Evolutionary conservation across 2,888 invertebrate genomes (phyloP), one percentile per base, ranked within the genome.

Genomic region (Catocala fraxini): DNA sequence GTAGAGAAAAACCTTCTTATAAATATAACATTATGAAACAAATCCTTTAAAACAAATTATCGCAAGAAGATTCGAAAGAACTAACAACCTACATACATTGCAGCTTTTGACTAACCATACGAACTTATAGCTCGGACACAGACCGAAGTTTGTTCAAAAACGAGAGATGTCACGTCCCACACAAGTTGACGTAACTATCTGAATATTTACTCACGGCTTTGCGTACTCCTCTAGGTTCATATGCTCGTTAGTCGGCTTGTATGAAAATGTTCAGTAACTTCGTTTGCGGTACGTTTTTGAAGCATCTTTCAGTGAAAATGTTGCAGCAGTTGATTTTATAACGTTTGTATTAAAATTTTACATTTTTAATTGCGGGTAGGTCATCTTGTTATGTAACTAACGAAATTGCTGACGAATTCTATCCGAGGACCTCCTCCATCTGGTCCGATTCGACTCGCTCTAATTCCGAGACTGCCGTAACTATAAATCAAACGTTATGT

Each of bases 171-270:
- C 64, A 68, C 67, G 59, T 59, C 11, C 60, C 52, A 39, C 48
- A 66, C 60, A 56, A 65, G 79, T 83, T 79, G 77, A 79, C 76
- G 78, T 66, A 84, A 84, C 84, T 84, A 85, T 83, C 81, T 85
- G 84, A 86, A 88, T 88, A 88, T 87, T 86, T 84, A 83, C 81
- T 68, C 82, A 77, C 73, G 61, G 51, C 60, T 35, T 33, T 45
- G 41, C 51, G 41, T 56, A 51, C 48, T 39, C 49, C 49, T 35
- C n/a, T 39, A 35, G 34, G 25, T 57, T 47, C 51, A 33, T 45
- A 68, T 58, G 65, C 66, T 76, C 71, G 69, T 73, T 75, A 71
- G 68, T 5, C 56, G 13, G 68, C 58, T 68, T 66, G 56, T 68
- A 70, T 64, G 61, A 56, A 67, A 69, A 71, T 71, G 70, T 62